Evolutionary conservation across 2,888 invertebrate species (phyloP).

Genomic region (Conomelus anceps): DNA sequence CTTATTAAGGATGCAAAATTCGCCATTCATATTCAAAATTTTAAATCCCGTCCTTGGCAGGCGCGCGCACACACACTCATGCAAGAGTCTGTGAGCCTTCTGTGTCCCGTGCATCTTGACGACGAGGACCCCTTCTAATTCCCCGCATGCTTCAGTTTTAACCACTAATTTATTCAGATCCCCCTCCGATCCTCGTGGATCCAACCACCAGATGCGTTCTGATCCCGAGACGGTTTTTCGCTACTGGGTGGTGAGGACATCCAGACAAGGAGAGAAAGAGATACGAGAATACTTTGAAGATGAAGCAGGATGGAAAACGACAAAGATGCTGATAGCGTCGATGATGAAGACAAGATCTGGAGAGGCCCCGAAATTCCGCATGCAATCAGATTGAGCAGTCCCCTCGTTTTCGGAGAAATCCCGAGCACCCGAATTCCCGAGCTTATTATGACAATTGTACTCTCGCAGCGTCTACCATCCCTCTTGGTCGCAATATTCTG

Average conservation of each 20-base stretch:
- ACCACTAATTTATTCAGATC: constrained; percentile 69
- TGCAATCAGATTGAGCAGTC: background rate
- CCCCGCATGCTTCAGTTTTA: constrained; percentile 39
- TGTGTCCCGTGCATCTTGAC: constrained; percentile 45
- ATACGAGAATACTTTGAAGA: background rate
- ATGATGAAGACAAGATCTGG: background rate
- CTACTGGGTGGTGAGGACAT: background rate
- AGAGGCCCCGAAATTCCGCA: background rate
- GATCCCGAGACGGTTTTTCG: background rate
- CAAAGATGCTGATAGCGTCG: background rate
- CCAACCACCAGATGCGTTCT: constrained; percentile 1
- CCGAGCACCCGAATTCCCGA: too few relatives aligned
- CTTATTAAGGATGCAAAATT: constrained; percentile 81
- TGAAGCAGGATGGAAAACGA: background rate
- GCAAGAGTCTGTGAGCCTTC: constrained; percentile 39
- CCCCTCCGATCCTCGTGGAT: constrained; percentile 31
- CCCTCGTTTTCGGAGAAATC: too few relatives aligned
- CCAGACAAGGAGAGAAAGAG: constrained; percentile 16
- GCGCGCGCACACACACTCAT: background rate
- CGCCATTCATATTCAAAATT: constrained; percentile 86
- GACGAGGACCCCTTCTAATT: constrained; percentile 35
- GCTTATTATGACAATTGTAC: background rate
- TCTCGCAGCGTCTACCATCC: background rate
- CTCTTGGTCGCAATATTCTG: background rate
- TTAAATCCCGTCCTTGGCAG: constrained; percentile 57